phyloP scores from a whole-genome alignment of 2,888 invertebrate species.

The Torymus texanus region DNA sequence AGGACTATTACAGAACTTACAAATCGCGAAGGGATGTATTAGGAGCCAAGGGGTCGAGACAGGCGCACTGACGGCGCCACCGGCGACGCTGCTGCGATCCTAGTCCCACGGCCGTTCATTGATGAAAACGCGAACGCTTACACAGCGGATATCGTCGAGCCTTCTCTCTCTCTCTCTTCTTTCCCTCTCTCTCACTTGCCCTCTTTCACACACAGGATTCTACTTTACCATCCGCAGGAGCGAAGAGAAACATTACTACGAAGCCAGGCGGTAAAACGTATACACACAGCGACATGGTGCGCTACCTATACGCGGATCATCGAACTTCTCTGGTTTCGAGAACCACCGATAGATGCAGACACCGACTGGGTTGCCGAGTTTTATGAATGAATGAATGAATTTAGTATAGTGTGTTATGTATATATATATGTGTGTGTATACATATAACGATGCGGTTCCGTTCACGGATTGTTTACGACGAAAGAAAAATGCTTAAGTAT shows the following conservation, averaged over 20 bases:
- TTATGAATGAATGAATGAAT: too few species aligned
- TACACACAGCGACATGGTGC: not conserved
- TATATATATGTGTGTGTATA: too few species aligned
- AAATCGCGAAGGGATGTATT: conserved; percentile 9
- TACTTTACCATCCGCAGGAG: conserved; percentile 44
- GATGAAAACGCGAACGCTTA: conserved; percentile 22
- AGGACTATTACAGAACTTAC: conserved; percentile 12
- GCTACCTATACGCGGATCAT: conserved; percentile 54
- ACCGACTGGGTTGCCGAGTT: conserved; percentile 8
- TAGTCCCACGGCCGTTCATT: conserved; percentile 10
- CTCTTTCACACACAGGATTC: not conserved
- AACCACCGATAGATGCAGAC: conserved; percentile 56
- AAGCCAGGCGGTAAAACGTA: not conserved
- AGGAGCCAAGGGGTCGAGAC: conserved; percentile 8
- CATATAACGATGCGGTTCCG: too few species aligned
- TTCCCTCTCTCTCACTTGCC: too few species aligned
- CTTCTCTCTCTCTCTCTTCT: too few species aligned
- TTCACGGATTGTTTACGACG: too few species aligned
- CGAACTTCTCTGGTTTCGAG: conserved; percentile 34
- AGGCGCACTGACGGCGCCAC: too few species aligned
- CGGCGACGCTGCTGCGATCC: conserved; percentile 1
- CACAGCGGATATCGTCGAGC: not conserved
- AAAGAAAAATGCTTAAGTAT: too few species aligned
- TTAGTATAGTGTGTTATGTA: too few species aligned
- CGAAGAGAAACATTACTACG: too few species aligned